These are phyloP conservation scores for Hypanus sabinus DNA, from an alignment of 2,113 vertebrate species.

Conservation along the genomic window DNA sequence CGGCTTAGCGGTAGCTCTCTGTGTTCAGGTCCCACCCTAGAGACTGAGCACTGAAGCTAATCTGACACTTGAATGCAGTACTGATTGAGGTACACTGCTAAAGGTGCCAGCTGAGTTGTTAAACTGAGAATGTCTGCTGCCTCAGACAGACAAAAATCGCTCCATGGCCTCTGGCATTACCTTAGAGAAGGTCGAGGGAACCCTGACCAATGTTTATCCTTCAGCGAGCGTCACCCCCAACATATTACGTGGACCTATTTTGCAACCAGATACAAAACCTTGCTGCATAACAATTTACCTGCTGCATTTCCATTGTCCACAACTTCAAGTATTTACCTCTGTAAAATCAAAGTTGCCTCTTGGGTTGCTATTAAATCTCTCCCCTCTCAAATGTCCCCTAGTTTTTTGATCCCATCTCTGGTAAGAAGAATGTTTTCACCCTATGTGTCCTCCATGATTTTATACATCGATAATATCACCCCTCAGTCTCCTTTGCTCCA, in stretches of 20 bases:
- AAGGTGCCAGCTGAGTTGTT: background rate
- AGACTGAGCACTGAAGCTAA: slow-evolving; percentile 10
- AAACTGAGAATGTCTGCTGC: background rate
- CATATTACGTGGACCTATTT: background rate
- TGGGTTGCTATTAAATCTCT: too few relatives aligned
- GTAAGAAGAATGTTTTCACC: too few relatives aligned
- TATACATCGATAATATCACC: too few relatives aligned
- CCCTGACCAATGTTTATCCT: background rate
- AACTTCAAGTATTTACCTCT: too few relatives aligned
- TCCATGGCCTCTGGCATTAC: background rate
- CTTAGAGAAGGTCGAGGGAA: background rate
- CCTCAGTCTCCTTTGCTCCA: too few relatives aligned
- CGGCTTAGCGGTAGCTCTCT: background rate
- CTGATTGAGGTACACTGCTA: background rate
- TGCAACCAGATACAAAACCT: background rate
- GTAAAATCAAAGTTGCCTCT: too few relatives aligned
- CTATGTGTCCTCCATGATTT: too few relatives aligned
- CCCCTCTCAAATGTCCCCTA: too few relatives aligned
- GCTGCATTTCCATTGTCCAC: background rate
- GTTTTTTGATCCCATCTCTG: too few relatives aligned
- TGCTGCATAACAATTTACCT: background rate
- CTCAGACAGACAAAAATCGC: background rate
- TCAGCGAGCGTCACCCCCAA: background rate
- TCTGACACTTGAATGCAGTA: background rate
- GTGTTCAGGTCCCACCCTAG: background rate